Conservation (phyloP, 2,888 invertebrate genomes). For the Drosophila phalerata region DNA sequence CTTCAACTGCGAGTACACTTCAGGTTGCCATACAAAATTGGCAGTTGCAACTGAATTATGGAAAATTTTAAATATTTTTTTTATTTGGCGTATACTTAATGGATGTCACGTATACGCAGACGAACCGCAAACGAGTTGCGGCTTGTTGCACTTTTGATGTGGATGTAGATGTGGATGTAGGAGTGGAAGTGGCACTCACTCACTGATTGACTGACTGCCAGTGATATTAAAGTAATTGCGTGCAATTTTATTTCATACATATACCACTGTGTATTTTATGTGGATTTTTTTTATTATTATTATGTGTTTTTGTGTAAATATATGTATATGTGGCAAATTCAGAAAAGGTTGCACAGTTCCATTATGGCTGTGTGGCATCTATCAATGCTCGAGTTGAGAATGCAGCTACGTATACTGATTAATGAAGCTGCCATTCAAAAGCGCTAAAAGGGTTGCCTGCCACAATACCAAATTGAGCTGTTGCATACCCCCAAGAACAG, state of each 20-base stretch:
- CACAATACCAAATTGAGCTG: slow-evolving; percentile 72
- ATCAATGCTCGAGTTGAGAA: slow-evolving; percentile 24
- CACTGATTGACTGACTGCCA: slow-evolving; percentile 38
- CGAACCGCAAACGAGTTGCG: slow-evolving; percentile 55
- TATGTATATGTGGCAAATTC: slow-evolving; percentile 1
- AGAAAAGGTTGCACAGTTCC: slow-evolving; percentile 4
- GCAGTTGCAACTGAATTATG: slow-evolving; percentile 27
- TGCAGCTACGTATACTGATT: slow-evolving; percentile 63
- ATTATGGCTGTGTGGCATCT: slow-evolving; percentile 19
- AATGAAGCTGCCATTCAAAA: slow-evolving; percentile 80
- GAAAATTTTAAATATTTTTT: slow-evolving; percentile 8
- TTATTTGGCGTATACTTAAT: slow-evolving; percentile 38
- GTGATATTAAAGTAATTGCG: slow-evolving; percentile 72
- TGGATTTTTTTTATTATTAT: neutral
- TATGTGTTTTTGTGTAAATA: neutral
- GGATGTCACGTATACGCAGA: slow-evolving; percentile 51
- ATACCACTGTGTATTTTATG: neutral
- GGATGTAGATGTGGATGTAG: neutral
- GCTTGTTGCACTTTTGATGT: slow-evolving; percentile 37
- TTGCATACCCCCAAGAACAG: slow-evolving; percentile 51
- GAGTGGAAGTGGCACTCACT: neutral
- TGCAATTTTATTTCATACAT: slow-evolving; percentile 63
- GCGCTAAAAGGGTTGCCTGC: slow-evolving; percentile 40
- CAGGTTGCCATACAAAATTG: slow-evolving; percentile 18
- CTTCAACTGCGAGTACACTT: neutral